Evolutionary conservation across 2,113 vertebrate species (phyloP).

Genomic region (Chaetodon auriga): DNA sequence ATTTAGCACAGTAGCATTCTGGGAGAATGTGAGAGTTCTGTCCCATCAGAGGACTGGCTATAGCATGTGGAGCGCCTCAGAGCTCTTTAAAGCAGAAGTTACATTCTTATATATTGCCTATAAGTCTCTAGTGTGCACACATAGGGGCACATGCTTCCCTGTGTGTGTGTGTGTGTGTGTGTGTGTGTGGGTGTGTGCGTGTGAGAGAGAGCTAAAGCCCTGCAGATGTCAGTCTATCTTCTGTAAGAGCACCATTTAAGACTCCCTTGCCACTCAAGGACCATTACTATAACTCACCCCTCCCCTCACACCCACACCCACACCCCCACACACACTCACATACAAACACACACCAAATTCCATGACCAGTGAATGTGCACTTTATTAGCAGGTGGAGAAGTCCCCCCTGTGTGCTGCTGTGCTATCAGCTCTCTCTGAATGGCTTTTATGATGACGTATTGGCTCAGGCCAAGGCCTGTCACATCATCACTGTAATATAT

Average conservation of each 20-base stretch:
- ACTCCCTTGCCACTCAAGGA: conserved; percentile 70
- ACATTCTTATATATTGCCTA: conserved; percentile 23
- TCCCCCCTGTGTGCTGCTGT: conserved; percentile 49
- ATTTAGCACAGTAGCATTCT: conserved; percentile 51
- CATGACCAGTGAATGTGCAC: conserved; percentile 65
- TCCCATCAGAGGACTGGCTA: conserved; percentile 13
- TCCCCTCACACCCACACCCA: conserved; percentile 12
- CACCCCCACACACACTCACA: conserved; percentile 2
- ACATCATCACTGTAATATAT: conserved; percentile 51
- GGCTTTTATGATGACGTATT: conserved; percentile 71
- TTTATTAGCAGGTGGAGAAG: conserved; percentile 76
- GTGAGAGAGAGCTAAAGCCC: conserved; percentile 55
- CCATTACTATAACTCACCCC: conserved; percentile 78
- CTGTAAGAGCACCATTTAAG: conserved; percentile 80
- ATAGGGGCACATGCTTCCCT: conserved; percentile 1
- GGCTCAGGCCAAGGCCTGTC: conserved; percentile 45
- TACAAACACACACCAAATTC: conserved; percentile 45
- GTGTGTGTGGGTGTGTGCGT: conserved; percentile 33
- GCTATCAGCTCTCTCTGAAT: conserved; percentile 60
- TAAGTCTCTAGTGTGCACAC: conserved; percentile 30
- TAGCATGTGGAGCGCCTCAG: neutral
- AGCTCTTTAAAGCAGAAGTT: conserved; percentile 30
- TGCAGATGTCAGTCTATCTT: conserved; percentile 80
- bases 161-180: conserved; percentile 35
- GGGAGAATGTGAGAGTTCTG: conserved; percentile 28